phyloP scores from a whole-genome alignment of 2,888 invertebrate species.

The Nomada ferruginata region DNA sequence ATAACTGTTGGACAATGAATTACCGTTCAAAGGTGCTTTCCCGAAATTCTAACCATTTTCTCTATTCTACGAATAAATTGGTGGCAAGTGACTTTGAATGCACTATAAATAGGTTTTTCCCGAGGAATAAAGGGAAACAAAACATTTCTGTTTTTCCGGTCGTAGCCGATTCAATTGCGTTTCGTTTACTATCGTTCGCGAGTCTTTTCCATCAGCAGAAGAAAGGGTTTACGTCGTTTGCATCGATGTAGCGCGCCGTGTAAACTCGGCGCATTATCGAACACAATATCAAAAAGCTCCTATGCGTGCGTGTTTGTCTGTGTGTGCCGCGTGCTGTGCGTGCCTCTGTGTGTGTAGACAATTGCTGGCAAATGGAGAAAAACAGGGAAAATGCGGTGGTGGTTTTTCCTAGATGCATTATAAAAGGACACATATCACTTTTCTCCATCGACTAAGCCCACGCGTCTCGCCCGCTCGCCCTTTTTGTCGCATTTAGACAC shows the following conservation, averaged over 20 bases:
- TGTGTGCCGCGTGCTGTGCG: background rate
- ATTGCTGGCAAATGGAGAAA: background rate
- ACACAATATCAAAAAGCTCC: conserved; percentile 61
- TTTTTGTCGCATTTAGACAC: conserved; percentile 45
- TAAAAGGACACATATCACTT: conserved; percentile 76
- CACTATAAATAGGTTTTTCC: background rate
- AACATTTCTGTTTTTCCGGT: background rate
- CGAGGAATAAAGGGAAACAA: background rate
- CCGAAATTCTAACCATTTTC: too few species aligned
- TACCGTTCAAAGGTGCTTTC: background rate
- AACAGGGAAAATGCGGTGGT: conserved; percentile 31
- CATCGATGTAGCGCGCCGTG: conserved; percentile 6
- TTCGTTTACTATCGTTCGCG: background rate
- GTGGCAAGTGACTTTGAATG: background rate
- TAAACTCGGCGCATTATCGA: conserved; percentile 41
- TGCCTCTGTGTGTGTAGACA: conserved; percentile 1
- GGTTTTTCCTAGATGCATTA: conserved; percentile 69
- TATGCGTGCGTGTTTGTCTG: conserved; percentile 27
- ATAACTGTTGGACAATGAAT: background rate
- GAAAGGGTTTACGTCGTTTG: background rate
- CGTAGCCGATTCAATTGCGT: background rate
- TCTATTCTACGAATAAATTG: too few species aligned
- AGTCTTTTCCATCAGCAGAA: conserved; percentile 4
- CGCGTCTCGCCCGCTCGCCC: conserved; percentile 56
- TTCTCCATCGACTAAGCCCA: conserved; percentile 55